Evolutionary conservation across 2,797 vertebrate species (phyloP).

Genomic region (Antennarius maculatus): DNA sequence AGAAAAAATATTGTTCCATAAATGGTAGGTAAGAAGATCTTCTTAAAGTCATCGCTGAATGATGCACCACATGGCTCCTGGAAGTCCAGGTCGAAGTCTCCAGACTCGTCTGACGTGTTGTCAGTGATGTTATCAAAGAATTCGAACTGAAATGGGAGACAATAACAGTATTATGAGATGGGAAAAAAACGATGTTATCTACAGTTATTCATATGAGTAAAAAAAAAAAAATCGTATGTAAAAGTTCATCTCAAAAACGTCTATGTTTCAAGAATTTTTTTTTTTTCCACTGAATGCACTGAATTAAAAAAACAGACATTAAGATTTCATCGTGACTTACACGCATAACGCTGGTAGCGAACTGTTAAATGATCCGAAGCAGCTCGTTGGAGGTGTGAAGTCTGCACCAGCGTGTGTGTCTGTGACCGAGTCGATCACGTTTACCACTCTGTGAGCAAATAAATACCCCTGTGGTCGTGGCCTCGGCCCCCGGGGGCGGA

Average conservation of each 20-base stretch:
- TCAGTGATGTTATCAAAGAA: constrained; percentile 61
- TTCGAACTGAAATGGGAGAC: background rate
- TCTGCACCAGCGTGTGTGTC: background rate
- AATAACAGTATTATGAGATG: background rate
- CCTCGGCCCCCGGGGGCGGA: constrained; percentile 33
- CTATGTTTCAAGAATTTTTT: no score
- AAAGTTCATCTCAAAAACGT: no score
- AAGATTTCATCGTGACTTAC: no score
- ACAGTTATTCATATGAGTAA: background rate
- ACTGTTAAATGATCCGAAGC: no score
- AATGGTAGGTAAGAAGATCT: constrained; percentile 90
- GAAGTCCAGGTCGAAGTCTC: constrained; percentile 72
- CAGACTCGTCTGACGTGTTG: constrained; percentile 82
- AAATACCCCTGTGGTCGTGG: constrained; percentile 28
- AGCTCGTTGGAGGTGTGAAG: background rate
- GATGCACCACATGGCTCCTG: constrained; percentile 80
- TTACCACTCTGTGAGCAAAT: background rate
- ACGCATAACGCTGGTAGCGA: no score
- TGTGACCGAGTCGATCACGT: background rate
- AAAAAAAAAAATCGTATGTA: no score
- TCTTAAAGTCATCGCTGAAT: constrained; percentile 84
- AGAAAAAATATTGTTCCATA: constrained; percentile 93
- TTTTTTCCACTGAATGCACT: no score
- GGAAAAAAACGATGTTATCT: constrained; percentile 2
- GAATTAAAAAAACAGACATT: no score